These are phyloP conservation scores for Yoshiicerus persimilis DNA, from an alignment of 1,140 invertebrate genomes.

Conservation along the genomic window DNA sequence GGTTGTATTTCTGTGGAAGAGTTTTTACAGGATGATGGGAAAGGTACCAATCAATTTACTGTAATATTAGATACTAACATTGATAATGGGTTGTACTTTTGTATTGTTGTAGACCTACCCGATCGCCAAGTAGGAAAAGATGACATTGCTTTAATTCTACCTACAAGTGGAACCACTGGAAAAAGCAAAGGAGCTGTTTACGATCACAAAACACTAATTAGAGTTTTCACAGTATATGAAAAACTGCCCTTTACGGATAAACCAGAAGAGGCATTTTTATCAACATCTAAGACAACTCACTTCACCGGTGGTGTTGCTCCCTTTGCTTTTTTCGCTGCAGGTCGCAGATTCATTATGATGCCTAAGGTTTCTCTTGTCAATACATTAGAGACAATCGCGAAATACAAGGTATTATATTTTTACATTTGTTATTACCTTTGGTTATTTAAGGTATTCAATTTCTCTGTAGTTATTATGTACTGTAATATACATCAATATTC, in stretches of 20 bases:
- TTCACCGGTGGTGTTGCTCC: neutral
- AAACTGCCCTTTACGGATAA: neutral
- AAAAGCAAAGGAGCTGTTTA: slow-evolving; percentile 25
- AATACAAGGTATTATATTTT: neutral
- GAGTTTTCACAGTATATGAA: neutral
- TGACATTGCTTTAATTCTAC: slow-evolving; percentile 23
- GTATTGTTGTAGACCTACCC: too few species aligned
- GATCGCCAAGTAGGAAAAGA: neutral
- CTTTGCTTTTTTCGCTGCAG: neutral
- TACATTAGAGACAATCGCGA: neutral
- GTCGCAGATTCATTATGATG: neutral
- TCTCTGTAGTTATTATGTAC: too few species aligned
- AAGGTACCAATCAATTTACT: neutral
- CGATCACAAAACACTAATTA: neutral
- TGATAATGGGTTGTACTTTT: too few species aligned
- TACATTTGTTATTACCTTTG: neutral
- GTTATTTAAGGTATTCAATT: too few species aligned
- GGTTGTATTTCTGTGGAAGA: neutral
- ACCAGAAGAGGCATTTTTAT: slow-evolving; percentile 27
- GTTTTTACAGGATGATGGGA: neutral
- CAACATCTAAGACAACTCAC: slow-evolving; percentile 36
- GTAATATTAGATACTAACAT: neutral
- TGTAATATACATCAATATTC: too few species aligned
- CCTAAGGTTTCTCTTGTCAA: neutral
- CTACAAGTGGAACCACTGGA: slow-evolving; percentile 32